Evolutionary conservation across 92 coral and sea anemone species (phyloP).

Genomic region (Galaxea fascicularis): DNA sequence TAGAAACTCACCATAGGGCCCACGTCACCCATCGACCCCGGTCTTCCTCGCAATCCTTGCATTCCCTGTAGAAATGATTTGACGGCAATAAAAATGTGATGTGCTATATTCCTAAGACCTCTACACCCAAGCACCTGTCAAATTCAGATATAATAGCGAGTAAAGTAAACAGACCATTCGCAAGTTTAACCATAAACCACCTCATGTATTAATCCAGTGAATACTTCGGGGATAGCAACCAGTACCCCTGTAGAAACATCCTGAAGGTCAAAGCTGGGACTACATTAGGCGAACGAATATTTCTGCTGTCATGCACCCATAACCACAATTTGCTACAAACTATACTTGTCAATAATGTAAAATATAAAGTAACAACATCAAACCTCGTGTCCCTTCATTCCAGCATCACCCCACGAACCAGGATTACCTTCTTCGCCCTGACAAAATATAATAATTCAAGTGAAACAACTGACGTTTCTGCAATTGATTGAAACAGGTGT

Average conservation of each 20-base stretch:
- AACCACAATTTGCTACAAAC: too few relatives aligned
- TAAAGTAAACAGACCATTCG: too few relatives aligned
- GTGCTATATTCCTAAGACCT: neutral
- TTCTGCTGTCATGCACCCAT: too few relatives aligned
- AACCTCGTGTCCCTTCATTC: conserved; percentile 43
- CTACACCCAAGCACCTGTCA: too few relatives aligned
- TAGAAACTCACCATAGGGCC: conserved; percentile 72
- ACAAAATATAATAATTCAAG: neutral
- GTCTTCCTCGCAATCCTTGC: conserved; percentile 86
- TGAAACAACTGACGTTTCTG: neutral
- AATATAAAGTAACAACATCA: neutral
- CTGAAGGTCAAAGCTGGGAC: too few relatives aligned
- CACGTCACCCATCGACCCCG: conserved; percentile 83
- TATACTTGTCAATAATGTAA: too few relatives aligned
- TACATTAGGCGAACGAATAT: too few relatives aligned
- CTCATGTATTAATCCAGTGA: too few relatives aligned
- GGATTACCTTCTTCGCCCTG: conserved; percentile 43
- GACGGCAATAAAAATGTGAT: neutral
- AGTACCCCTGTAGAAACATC: too few relatives aligned
- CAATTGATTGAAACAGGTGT: neutral
- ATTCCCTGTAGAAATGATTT: conserved; percentile 61
- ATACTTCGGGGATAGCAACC: too few relatives aligned
- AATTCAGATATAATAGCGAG: too few relatives aligned
- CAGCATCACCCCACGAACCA: conserved; percentile 41
- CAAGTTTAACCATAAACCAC: too few relatives aligned